Evolutionary conservation across 1,140 invertebrate genomes (phyloP).

Genomic region (Eueides isabella): DNA sequence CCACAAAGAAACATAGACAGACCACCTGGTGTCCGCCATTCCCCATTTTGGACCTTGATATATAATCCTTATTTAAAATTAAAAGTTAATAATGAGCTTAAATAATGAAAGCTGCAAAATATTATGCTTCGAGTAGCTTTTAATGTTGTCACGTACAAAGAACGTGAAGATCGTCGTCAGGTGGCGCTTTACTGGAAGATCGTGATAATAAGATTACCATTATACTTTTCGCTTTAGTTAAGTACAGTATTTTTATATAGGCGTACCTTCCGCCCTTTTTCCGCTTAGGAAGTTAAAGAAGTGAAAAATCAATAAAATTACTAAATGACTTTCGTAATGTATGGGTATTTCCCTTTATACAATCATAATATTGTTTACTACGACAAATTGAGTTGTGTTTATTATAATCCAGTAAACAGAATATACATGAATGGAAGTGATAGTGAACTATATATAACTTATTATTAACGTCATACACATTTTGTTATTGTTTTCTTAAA

Average conservation of each 20-base stretch:
- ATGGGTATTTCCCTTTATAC: not conserved
- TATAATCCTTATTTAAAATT: too few relatives aligned
- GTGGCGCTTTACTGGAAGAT: not conserved
- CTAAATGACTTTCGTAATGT: not conserved
- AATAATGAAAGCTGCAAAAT: not conserved
- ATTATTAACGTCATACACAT: not conserved
- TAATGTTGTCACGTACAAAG: constrained; percentile 2
- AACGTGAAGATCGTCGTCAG: not conserved
- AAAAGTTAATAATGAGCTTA: not conserved
- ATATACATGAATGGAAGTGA: not conserved
- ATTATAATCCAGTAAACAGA: not conserved
- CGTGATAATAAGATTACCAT: not conserved
- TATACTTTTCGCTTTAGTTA: not conserved
- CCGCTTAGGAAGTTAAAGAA: not conserved
- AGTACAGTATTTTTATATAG: not conserved
- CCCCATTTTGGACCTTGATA: too few relatives aligned
- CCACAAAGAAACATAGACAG: too few relatives aligned
- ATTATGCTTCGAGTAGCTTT: not conserved
- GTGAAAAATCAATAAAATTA: too few relatives aligned
- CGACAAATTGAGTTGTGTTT: not conserved
- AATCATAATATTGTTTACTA: not conserved
- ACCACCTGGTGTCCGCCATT: too few relatives aligned
- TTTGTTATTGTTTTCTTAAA: not conserved
- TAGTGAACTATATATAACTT: not conserved
- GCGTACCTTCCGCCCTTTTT: not conserved